Percentiles rank a stretch among this genome's conserved stretches.
Evolutionary conservation across 2,113 vertebrate genomes (phyloP).

Genomic region (Channa argus): DNA sequence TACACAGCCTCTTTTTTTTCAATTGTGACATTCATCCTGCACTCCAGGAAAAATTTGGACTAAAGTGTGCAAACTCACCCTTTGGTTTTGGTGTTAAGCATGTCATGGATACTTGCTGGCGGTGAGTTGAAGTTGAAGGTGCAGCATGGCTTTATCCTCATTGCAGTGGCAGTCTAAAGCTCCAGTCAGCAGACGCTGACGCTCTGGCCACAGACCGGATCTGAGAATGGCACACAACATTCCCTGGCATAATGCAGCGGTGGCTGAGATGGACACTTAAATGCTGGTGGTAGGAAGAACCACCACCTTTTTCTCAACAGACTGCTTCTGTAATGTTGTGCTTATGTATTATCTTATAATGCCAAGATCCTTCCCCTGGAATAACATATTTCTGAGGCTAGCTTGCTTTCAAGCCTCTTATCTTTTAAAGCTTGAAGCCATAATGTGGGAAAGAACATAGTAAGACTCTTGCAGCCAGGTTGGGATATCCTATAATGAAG

Average conservation of each 20-base stretch:
- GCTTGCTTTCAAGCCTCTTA: conserved; percentile 61
- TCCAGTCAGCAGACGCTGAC: conserved; percentile 28
- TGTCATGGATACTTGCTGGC: conserved; percentile 54
- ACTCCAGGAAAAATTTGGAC: conserved; percentile 45
- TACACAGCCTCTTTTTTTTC: conserved; percentile 45
- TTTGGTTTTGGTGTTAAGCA: conserved; percentile 57
- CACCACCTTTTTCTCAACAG: conserved; percentile 42
- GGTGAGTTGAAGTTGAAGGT: conserved; percentile 49
- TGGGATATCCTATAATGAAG: conserved; percentile 32
- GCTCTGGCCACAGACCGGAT: conserved; percentile 55
- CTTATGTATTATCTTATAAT: conserved; percentile 72
- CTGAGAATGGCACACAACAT: conserved; percentile 45
- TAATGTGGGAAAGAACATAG: conserved; percentile 28
- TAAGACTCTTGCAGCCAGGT: conserved; percentile 47
- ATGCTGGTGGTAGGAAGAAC: conserved; percentile 39
- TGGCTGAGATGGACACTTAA: conserved; percentile 53
- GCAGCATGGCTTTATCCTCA: conserved; percentile 63
- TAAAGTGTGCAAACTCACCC: conserved; percentile 24
- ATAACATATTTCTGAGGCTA: conserved; percentile 55
- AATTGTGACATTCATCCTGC: conserved; percentile 40
- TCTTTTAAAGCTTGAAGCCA: conserved; percentile 54
- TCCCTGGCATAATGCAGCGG: conserved; percentile 38
- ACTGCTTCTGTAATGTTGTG: conserved; percentile 68
- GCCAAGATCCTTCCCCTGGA: conserved; percentile 66
- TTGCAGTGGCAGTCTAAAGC: conserved; percentile 40